Conservation (phyloP, 2,113 vertebrate genomes). For the Phoenicopterus ruber region DNA sequence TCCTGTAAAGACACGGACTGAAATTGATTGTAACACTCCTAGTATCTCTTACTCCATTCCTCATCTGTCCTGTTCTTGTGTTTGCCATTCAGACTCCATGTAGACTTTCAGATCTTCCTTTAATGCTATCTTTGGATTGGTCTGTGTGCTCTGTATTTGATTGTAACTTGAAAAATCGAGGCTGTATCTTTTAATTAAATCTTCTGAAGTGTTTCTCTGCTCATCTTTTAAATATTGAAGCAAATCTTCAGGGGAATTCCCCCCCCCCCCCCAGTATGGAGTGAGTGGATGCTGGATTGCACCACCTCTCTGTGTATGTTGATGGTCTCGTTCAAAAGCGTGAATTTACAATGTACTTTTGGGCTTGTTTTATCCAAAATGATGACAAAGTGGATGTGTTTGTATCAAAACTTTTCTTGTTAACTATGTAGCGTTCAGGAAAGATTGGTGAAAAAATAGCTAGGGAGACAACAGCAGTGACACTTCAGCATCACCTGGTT, state of each 20-base stretch:
- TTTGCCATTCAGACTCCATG: not conserved
- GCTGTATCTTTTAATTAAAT: not conserved
- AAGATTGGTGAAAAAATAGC: not conserved
- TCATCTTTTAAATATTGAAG: not conserved
- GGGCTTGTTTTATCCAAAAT: not conserved
- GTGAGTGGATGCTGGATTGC: not conserved
- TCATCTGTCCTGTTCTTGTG: not conserved
- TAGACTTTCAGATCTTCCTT: not conserved
- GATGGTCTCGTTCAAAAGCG: not conserved
- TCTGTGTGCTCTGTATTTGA: not conserved
- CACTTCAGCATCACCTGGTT: not conserved
- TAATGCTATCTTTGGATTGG: not conserved
- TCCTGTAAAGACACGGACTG: not conserved
- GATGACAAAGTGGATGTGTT: not conserved
- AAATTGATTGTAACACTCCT: not conserved
- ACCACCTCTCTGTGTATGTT: not conserved
- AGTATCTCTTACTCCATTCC: not conserved
- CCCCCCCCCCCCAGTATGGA: fast-evolving
- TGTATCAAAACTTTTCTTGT: not conserved
- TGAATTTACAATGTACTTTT: not conserved
- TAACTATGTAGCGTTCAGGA: not conserved
- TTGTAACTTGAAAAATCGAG: not conserved
- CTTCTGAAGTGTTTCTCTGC: not conserved
- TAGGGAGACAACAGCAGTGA: not conserved
- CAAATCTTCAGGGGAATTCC: not conserved